These are phyloP conservation scores for Meteorus cinctellus DNA, from an alignment of 2,888 invertebrate genomes.

Conservation along the genomic window DNA sequence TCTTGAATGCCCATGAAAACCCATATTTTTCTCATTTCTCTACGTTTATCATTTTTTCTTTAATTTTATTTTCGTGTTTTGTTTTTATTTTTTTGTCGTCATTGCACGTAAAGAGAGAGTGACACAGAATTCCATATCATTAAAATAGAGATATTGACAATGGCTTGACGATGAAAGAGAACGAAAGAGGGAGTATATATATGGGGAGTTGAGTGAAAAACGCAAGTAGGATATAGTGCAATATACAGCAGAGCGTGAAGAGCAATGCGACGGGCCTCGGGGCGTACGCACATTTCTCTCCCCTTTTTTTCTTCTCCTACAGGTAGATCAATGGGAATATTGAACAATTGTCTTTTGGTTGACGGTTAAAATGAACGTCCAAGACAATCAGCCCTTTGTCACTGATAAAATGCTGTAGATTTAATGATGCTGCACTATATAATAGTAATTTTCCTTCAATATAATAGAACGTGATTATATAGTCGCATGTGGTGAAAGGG, in stretches of 20 bases:
- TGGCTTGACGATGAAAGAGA: slow-evolving; percentile 56
- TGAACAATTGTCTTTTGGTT: slow-evolving; percentile 73
- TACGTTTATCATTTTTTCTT: slow-evolving; percentile 37
- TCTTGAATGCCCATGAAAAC: slow-evolving; percentile 10
- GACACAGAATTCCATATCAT: slow-evolving; percentile 66
- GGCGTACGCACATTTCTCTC: slow-evolving; percentile 63
- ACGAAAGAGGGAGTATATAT: slow-evolving; percentile 45
- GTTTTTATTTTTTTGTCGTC: slow-evolving; percentile 14
- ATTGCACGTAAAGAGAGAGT: slow-evolving; percentile 24
- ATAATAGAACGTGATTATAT: neutral
- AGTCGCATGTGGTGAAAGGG: neutral
- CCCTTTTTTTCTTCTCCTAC: no score
- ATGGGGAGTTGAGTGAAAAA: slow-evolving; percentile 40
- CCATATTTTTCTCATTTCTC: slow-evolving; percentile 11
- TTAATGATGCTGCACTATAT: slow-evolving; percentile 71
- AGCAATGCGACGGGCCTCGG: slow-evolving; percentile 53
- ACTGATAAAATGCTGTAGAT: slow-evolving; percentile 65
- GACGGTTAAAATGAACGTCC: slow-evolving; percentile 71
- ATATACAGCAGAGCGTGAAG: slow-evolving; percentile 46
- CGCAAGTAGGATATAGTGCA: slow-evolving; percentile 24
- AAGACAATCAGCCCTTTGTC: slow-evolving; percentile 72
- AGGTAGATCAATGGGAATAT: slow-evolving; percentile 72
- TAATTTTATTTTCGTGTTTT: slow-evolving; percentile 39
- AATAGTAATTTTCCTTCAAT: neutral
- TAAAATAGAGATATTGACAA: slow-evolving; percentile 73